A percentile compares a stretch with the other conserved stretches of the same genome.
phyloP scores from a whole-genome alignment of 2,797 vertebrate species.

The Sphenodon punctatus region DNA sequence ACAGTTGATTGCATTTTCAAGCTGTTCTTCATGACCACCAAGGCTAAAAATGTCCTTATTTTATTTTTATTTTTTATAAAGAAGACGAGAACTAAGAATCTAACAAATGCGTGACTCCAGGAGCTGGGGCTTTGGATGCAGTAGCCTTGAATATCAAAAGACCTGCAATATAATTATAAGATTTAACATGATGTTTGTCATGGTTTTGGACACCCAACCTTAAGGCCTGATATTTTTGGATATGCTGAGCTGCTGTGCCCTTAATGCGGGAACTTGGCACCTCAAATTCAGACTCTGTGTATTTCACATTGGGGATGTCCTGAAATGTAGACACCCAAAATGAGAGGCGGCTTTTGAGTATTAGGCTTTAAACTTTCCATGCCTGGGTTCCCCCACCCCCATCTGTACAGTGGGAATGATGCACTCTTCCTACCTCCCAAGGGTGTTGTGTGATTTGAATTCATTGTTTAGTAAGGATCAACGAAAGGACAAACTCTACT shows the following conservation, averaged over 20 bases:
- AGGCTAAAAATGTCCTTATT: too few species aligned
- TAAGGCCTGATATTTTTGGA: too few species aligned
- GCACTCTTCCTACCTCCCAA: too few species aligned
- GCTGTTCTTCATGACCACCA: too few species aligned
- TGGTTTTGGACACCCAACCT: too few species aligned
- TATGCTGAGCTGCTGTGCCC: rapidly evolving
- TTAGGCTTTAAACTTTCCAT: background rate
- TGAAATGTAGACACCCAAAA: background rate
- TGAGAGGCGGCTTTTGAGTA: rapidly evolving
- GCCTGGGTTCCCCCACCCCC: background rate
- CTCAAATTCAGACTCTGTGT: background rate
- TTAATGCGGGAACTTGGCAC: rapidly evolving
- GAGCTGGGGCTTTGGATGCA: rapidly evolving
- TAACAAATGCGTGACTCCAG: background rate
- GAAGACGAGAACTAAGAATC: too few species aligned
- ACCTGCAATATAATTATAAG: too few species aligned
- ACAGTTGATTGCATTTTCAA: too few species aligned
- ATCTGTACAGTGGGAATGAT: background rate
- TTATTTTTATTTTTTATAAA: too few species aligned
- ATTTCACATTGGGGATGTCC: too few species aligned
- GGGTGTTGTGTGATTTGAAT: background rate
- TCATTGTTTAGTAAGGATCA: background rate
- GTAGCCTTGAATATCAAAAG: rapidly evolving
- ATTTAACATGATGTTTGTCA: too few species aligned
- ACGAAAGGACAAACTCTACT: rapidly evolving